Evolutionary conservation across 2,113 vertebrate species (phyloP).

Genomic region (Megaceryle torquata): DNA sequence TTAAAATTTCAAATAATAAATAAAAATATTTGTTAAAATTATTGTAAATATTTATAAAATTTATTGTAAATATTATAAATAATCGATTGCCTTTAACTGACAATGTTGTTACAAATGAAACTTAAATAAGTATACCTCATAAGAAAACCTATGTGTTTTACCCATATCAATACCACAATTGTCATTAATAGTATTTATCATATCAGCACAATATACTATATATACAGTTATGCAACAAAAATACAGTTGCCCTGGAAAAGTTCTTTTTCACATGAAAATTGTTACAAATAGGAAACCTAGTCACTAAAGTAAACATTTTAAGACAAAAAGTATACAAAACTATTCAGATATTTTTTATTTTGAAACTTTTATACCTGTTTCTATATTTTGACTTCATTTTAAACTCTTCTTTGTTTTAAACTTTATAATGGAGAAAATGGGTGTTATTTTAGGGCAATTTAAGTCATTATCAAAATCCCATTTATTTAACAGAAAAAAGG

Average conservation of each 20-base stretch:
- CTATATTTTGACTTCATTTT: not conserved
- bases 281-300: constrained; percentile 17
- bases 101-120: constrained; percentile 18
- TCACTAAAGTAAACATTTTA: not conserved
- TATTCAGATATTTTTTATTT: not conserved
- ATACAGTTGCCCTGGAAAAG: constrained; percentile 40
- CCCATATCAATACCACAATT: constrained; percentile 21
- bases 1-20: too few relatives aligned
- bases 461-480: not conserved
- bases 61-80: too few relatives aligned
- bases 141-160: constrained; percentile 36
- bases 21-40: too few relatives aligned
- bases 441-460: not conserved
- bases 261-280: constrained; percentile 39
- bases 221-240: not conserved
- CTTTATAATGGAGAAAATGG: not conserved
- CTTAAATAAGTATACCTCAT: not conserved
- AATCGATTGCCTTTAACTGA: too few relatives aligned
- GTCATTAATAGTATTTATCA: constrained; percentile 42
- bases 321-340: not conserved
- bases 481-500: not conserved
- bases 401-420: not conserved
- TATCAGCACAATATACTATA: constrained; percentile 17
- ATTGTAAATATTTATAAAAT: too few relatives aligned
- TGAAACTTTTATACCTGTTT: not conserved